Percentiles rank a stretch among this genome's conserved stretches.
These are phyloP conservation scores for Asarcornis scutulata DNA, from an alignment of 2,113 vertebrate species.

Conservation along the genomic window DNA sequence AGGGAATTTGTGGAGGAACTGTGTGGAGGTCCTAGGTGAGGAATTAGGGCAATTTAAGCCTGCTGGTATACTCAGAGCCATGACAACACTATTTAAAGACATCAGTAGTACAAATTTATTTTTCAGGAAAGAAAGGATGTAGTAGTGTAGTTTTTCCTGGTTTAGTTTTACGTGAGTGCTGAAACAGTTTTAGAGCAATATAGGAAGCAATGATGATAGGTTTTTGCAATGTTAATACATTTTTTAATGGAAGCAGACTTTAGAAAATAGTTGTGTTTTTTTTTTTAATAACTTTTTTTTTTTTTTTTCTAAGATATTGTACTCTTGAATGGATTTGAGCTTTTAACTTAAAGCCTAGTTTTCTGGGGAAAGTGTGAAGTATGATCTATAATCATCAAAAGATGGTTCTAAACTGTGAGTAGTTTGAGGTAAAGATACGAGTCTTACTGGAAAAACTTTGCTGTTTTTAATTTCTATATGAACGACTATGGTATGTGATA, in stretches of 20 bases:
- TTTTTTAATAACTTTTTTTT: accelerated
- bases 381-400: background rate
- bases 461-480: background rate
- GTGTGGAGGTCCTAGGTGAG: background rate
- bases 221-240: background rate
- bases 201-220: background rate
- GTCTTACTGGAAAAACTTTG: background rate
- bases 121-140: background rate
- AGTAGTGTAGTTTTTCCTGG: background rate
- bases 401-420: background rate
- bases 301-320: background rate
- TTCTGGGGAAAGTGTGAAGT: background rate
- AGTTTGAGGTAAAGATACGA: background rate
- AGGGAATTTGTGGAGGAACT: background rate
- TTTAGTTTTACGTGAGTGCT: background rate
- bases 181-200: background rate
- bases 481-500: background rate
- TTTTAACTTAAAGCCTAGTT: background rate
- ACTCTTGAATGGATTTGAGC: background rate
- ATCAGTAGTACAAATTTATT: background rate
- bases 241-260: background rate
- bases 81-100: background rate
- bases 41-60: background rate
- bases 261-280: no score
- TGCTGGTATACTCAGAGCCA: background rate